Conservation (phyloP, 92 coral and sea anemone genomes). For the Epizoanthus rinbou region DNA sequence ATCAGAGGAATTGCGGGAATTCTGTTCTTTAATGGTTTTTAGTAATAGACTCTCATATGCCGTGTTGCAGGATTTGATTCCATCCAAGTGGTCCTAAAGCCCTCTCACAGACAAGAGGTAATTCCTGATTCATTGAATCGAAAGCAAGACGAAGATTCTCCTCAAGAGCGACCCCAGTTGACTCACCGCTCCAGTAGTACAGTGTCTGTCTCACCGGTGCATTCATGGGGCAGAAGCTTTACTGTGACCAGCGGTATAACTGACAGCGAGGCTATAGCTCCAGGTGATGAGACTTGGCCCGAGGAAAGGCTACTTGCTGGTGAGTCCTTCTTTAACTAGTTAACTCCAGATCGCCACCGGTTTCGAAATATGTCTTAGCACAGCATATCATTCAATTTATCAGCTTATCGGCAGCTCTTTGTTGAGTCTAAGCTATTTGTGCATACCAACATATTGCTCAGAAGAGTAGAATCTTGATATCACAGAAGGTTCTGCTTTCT, state of each 20-base stretch:
- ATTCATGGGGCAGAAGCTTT: conserved; percentile 33
- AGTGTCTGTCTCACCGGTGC: conserved; percentile 37
- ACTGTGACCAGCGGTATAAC: not conserved
- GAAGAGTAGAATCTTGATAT: too few relatives aligned
- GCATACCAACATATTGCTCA: too few relatives aligned
- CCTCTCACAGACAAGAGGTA: conserved; percentile 28
- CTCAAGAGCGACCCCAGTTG: conserved; percentile 6
- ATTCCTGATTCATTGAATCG: not conserved
- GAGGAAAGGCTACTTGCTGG: not conserved
- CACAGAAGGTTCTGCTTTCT: too few relatives aligned
- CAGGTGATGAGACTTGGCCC: not conserved
- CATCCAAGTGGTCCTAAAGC: conserved; percentile 61
- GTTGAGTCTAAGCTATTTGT: too few relatives aligned
- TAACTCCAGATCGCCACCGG: too few relatives aligned
- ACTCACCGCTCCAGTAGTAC: conserved; percentile 27
- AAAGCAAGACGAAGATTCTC: not conserved
- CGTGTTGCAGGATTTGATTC: conserved; percentile 61
- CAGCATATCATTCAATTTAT: too few relatives aligned
- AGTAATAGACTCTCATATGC: too few relatives aligned
- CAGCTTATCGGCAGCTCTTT: too few relatives aligned
- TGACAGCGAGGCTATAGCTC: conserved; percentile 1
- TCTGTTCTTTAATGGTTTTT: too few relatives aligned
- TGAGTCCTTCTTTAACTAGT: not conserved
- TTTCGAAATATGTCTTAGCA: too few relatives aligned
- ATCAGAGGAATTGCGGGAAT: too few relatives aligned